Conservation (phyloP, 1,140 invertebrate genomes). For the Lasaia peninsularis region DNA sequence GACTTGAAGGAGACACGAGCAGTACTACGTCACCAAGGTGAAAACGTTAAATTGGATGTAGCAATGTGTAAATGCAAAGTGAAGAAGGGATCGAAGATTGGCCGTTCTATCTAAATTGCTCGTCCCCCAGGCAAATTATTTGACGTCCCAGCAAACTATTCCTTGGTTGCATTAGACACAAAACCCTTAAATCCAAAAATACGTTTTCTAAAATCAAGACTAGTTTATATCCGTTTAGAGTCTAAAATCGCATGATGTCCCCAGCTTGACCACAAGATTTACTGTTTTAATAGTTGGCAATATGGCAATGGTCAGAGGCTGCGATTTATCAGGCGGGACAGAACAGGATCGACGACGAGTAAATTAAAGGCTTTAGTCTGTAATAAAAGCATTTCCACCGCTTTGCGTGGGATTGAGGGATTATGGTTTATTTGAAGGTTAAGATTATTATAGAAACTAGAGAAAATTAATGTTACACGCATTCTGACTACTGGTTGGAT, state of each 20-base stretch:
- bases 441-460: constrained; percentile 10
- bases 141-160: neutral
- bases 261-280: constrained; percentile 32
- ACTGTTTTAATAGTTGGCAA: constrained; percentile 48
- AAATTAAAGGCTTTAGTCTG: constrained; percentile 40
- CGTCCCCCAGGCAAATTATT: neutral
- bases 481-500: too few relatives aligned
- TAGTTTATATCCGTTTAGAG: neutral
- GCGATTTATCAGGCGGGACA: constrained; percentile 39
- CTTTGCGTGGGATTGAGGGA: constrained; percentile 19
- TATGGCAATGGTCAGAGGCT: constrained; percentile 35
- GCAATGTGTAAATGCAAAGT: too few relatives aligned
- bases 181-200: neutral
- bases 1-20: too few relatives aligned
- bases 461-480: neutral
- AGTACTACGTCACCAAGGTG: too few relatives aligned
- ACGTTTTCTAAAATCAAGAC: neutral
- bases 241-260: neutral
- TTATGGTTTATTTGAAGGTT: constrained; percentile 3
- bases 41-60: too few relatives aligned
- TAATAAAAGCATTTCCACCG: constrained; percentile 26
- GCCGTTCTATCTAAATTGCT: too few relatives aligned
- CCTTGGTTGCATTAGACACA: neutral
- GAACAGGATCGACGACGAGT: constrained; percentile 32
- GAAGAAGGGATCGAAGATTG: too few relatives aligned